Evolutionary conservation across 2,888 invertebrate genomes (phyloP), one percentile per base, ranked within the genome.

Genomic region (Pristionchus entomophagus): DNA sequence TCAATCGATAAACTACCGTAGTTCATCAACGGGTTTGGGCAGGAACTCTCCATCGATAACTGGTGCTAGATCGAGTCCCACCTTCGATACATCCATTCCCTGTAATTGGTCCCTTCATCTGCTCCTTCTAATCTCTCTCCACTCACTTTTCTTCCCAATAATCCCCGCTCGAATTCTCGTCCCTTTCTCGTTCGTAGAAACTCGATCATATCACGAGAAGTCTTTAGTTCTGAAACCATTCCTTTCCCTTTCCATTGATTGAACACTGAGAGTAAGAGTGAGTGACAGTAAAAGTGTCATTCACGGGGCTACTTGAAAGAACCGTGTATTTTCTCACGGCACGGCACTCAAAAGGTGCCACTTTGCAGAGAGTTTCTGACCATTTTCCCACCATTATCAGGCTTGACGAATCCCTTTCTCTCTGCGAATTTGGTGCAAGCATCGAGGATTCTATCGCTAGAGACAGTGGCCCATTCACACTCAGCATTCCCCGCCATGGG

Each of bases 401-500:
- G 77, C 41, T 38, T 84, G 29, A 85, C 77, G 56, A 85, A 90
- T 84, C 89, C 89, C 69, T 90, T 90, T 56, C 89, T 69, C 17
- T 87, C 87, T 10, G 90, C 90, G 77, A 90, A 90, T 14, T 88
- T 87, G 17, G 88, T 62, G 69, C 90, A 90, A 0, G 87, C 88
- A 26, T 88, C 87, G 73, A 88, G 84, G 22, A 90, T 81, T 41
- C 90, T 77, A 73, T 87, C 86, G 53, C 81, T 85, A 56, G 87
- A 86, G 22, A 90, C 90, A 41, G 90, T 88, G 41, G 91, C 90
- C 91, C 91, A 91, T 82, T 91, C 90, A 59, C 90, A 90, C 53
- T 89, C 89, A 10, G 88, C 91, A 78, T 91, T 91, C 45, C 91
- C 91, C 45, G 90, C 91, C 90, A 91, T 90, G 3, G 91, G 91